Evolutionary conservation across 2,113 vertebrate species (phyloP), one percentile per base, ranked within the genome.

Genomic region (Marmota flaviventris): DNA sequence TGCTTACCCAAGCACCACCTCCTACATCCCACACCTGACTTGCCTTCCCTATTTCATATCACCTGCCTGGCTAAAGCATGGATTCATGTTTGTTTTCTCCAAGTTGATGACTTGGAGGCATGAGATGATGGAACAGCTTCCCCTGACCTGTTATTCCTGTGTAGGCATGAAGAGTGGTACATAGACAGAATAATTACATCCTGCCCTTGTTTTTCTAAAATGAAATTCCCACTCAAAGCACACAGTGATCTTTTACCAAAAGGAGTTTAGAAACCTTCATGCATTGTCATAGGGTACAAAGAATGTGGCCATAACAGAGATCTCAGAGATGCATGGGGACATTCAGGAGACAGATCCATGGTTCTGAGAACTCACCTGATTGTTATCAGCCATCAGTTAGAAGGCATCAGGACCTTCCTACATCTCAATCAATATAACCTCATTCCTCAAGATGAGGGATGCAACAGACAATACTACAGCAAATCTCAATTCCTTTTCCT

Each of bases 371-470:
- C 77, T 69, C 83, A 65, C 48, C 18, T 10, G 42, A 85, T 39
- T 0, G 6, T 22, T 14, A 48, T 24, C 63, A 67, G 69, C 34
- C 24, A n/a, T 20, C 53, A 61, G 63, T 39, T 17, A 70, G 22
- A 86, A 82, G 45, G 27, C 56, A 20, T 37, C 70, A 83, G 72
- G 72, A 25, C 1, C n/a, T 13, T 12, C 5, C 9, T 20, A 25
- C 51, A 69, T 70, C 77, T 70, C 39, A 5, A 4, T 25, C 20
- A 14, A 5, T 29, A 22, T 16, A 32, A 11, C 5, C 1, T 5
- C 0, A 0, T n/a, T 20, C 16, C 1, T 77, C 4, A 4, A 56
- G 51, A 17, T 37, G 48, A 8, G 27, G 13, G 5, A 6, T 1
- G 8, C 2, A 8, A 2, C 24, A 58, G 29, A 48, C 0, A 16